Conservation (phyloP, 2,797 vertebrate species). For the Threskiornis aethiopicus region DNA sequence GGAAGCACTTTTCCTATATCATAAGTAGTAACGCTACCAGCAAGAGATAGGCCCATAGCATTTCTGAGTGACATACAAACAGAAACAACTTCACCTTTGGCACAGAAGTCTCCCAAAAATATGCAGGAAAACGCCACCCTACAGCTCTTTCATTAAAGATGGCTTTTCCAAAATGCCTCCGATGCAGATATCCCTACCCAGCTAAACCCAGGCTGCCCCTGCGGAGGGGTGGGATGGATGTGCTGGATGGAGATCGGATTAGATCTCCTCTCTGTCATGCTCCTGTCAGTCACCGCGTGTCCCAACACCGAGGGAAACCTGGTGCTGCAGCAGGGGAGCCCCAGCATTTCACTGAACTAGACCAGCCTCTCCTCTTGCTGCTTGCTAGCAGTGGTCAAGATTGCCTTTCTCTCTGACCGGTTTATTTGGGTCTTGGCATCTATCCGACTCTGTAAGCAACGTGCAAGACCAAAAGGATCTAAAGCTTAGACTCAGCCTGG, state of each 20-base stretch:
- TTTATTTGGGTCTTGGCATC: constrained; percentile 11
- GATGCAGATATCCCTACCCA: background rate
- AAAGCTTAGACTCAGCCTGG: background rate
- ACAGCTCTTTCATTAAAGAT: background rate
- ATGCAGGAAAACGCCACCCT: background rate
- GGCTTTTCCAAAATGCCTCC: constrained; percentile 14
- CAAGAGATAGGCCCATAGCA: background rate
- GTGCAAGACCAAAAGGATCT: background rate
- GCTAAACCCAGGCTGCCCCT: background rate
- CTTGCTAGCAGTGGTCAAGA: background rate
- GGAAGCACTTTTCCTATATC: background rate
- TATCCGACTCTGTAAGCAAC: background rate
- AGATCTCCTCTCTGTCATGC: background rate
- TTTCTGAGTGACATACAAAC: background rate
- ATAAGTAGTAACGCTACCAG: background rate
- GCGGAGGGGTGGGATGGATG: background rate
- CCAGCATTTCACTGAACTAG: background rate
- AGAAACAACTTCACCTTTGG: background rate
- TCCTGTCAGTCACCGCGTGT: background rate
- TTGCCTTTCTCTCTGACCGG: background rate
- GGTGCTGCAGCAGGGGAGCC: background rate
- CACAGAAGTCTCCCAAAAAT: background rate
- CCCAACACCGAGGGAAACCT: background rate
- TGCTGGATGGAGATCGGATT: background rate
- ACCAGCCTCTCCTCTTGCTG: background rate